Evolutionary conservation across 2,797 vertebrate species (phyloP).

Genomic region (Sphenodon punctatus): DNA sequence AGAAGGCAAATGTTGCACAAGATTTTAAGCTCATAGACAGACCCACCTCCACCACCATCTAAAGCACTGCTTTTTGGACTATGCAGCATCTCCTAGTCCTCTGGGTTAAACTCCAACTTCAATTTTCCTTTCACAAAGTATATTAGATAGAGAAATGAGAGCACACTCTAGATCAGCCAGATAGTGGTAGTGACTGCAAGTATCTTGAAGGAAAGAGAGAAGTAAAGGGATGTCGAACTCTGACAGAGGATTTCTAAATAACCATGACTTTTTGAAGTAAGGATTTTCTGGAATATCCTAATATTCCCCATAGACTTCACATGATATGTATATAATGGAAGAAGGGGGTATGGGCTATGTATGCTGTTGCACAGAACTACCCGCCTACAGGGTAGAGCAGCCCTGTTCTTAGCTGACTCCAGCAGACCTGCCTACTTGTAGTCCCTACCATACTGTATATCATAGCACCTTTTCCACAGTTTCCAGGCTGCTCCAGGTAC

Average conservation of each 20-base stretch:
- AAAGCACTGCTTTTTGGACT: not conserved
- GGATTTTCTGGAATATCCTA: not conserved
- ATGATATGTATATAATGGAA: not conserved
- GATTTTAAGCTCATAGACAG: not conserved
- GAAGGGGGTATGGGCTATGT: not conserved
- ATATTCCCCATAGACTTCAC: not conserved
- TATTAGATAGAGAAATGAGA: too few relatives aligned
- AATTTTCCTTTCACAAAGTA: too few relatives aligned
- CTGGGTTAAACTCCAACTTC: not conserved
- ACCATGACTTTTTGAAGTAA: not conserved
- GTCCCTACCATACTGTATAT: not conserved
- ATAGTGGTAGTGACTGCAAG: not conserved
- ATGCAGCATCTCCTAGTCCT: not conserved
- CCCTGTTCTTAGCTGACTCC: not conserved
- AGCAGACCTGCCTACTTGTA: not conserved
- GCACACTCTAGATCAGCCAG: not conserved
- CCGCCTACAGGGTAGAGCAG: not conserved
- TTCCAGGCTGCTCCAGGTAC: not conserved
- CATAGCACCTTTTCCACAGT: not conserved
- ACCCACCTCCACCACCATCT: not conserved
- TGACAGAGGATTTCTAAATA: not conserved
- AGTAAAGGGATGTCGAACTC: not conserved
- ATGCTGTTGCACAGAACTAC: not conserved
- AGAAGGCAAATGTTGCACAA: not conserved
- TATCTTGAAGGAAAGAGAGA: not conserved